Evolutionary conservation across 2,888 invertebrate species (phyloP).

Genomic region (Netelia virgata): DNA sequence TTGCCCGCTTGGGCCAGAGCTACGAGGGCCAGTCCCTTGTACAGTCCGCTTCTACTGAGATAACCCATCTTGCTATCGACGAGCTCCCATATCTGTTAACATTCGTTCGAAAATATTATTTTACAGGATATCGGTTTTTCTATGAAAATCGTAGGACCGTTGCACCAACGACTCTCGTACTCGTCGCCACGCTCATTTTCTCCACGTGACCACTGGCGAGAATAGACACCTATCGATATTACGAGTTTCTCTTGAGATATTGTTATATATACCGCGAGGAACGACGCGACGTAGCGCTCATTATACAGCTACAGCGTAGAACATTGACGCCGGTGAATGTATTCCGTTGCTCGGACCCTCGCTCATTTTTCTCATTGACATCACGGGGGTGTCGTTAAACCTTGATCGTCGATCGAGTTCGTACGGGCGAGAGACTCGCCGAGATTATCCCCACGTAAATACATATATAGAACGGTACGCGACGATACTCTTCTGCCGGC

Average conservation of each 20-base stretch:
- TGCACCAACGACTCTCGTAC: neutral
- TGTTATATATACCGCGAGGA: slow-evolving; percentile 3
- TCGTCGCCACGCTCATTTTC: slow-evolving; percentile 4
- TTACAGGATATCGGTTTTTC: no score
- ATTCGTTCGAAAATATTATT: no score
- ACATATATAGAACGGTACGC: slow-evolving; percentile 34
- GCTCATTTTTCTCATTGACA: slow-evolving; percentile 70
- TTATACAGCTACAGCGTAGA: slow-evolving; percentile 4
- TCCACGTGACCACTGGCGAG: slow-evolving; percentile 29
- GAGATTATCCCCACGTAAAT: slow-evolving; percentile 53
- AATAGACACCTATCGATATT: neutral
- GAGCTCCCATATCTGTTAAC: slow-evolving; percentile 85
- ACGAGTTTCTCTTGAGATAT: slow-evolving; percentile 39
- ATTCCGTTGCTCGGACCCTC: slow-evolving; percentile 55
- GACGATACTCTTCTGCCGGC: no score
- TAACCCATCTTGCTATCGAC: slow-evolving; percentile 86
- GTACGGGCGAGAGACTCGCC: slow-evolving; percentile 42
- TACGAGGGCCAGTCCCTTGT: slow-evolving; percentile 87
- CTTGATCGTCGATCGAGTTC: slow-evolving; percentile 75
- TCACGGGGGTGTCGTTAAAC: slow-evolving; percentile 75
- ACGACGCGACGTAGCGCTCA: neutral
- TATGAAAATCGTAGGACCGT: no score
- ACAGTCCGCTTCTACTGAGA: slow-evolving; percentile 86
- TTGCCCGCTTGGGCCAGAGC: slow-evolving; percentile 87
- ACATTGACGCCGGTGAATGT: slow-evolving; percentile 48